Evolutionary conservation across 1,140 invertebrate species (phyloP).

Genomic region (Bombus fervidus): DNA sequence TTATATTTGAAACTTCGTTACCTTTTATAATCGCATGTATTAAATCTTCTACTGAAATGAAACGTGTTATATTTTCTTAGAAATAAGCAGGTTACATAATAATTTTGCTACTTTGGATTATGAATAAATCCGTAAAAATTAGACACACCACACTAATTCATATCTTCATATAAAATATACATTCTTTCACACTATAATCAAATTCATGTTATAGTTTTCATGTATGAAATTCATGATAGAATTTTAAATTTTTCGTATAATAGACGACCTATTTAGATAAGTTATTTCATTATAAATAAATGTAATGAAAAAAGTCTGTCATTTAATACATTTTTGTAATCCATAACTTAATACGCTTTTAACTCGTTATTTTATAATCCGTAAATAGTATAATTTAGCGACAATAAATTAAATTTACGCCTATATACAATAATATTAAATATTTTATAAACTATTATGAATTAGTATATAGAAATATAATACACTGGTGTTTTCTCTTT

Average conservation of each 20-base stretch:
- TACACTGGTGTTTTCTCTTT: constrained; percentile 16
- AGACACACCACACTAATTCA: background rate
- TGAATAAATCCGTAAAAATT: background rate
- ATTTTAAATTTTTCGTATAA: background rate
- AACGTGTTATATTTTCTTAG: background rate
- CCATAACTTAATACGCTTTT: background rate
- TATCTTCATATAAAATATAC: background rate
- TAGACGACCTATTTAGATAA: background rate
- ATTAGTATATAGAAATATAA: constrained; percentile 20
- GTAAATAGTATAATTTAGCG: constrained; percentile 1
- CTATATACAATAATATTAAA: constrained; percentile 27
- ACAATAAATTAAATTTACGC: constrained; percentile 20
- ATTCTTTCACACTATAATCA: background rate
- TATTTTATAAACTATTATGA: constrained; percentile 19
- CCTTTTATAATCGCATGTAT: background rate
- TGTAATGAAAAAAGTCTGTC: background rate
- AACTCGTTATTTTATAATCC: background rate
- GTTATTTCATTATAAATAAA: background rate
- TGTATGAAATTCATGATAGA: background rate
- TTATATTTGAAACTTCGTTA: background rate
- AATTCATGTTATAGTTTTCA: background rate
- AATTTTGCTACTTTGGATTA: background rate
- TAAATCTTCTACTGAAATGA: background rate
- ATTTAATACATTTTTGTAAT: background rate
- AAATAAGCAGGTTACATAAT: background rate